Base-by-base conservation (phyloP, 23 tunicate species). In the Diplosoma virens region DNA sequence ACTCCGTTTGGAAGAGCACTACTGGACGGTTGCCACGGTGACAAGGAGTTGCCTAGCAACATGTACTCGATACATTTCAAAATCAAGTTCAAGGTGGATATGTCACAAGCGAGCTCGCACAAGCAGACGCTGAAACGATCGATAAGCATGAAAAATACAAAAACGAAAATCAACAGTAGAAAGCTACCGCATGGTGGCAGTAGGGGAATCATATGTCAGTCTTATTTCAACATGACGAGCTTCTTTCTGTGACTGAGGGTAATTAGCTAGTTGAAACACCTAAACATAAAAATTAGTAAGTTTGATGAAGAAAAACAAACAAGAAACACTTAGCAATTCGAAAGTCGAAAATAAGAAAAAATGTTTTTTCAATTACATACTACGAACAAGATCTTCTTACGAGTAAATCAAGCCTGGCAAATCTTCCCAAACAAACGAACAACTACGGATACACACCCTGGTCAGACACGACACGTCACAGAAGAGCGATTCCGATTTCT, bases 101-200 rank as follows among this genome's bases (percentile, higher is more conserved):
- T 32, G 33, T 80, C 85, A 31, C 85, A 80, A 5, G 85, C 85
- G 9, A 80, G 28, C 56, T 80, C 85, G 48, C 85, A 67, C 33
- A 80, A 33, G 25, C 55, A 67, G 21, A 68, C 32, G 55, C 85
- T 80, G 68, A 7, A 36, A 36, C 9, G 20, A 56, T 7, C 50
- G 50, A 41, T 41, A 7, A 9, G 50, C 50, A 7, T 41, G 14
- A 41, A 14, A 7, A 14, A 6, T 6, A 4, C 9, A 29, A 6
- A 65, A 28, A 25, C 34, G 4, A 11, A 6, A 11, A 22, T 7
- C 6, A 65, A 65, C 50, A 14, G 50, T 41, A 7, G 50, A 41
- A 14, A 7, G 9, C 11, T 41, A 41, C 14, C 14, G 9, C 14
- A 41, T 9, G 14, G 50, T 9, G 50, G 50, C 50, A 41, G 9